Conservation (phyloP, 2,888 invertebrate genomes). For the Stenodema calcarata region DNA sequence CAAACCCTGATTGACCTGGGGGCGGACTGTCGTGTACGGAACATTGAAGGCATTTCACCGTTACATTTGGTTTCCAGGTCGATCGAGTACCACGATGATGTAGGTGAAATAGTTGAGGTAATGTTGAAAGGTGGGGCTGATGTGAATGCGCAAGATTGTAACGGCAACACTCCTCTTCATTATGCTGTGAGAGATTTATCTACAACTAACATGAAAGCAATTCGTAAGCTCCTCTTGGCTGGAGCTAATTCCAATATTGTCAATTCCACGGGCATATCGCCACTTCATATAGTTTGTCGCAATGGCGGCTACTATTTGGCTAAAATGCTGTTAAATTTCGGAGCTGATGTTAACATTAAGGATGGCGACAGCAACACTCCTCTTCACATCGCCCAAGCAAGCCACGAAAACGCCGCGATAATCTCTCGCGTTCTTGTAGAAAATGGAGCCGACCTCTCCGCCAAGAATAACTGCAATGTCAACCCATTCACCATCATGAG, state of each 20-base stretch:
- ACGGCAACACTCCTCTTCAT: background rate
- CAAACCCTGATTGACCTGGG: conserved; percentile 4
- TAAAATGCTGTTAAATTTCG: background rate
- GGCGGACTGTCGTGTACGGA: background rate
- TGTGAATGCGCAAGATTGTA: background rate
- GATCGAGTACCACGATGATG: background rate
- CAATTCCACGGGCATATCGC: background rate
- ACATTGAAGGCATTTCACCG: background rate
- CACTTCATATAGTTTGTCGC: background rate
- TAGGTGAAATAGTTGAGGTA: background rate
- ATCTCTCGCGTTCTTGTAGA: background rate
- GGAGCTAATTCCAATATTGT: background rate
- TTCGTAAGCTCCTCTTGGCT: background rate
- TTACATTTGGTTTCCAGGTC: background rate
- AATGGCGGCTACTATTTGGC: background rate
- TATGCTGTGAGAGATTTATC: background rate
- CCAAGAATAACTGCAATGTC: background rate
- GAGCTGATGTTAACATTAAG: background rate
- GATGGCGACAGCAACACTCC: background rate
- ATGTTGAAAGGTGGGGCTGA: background rate
- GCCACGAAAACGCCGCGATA: background rate
- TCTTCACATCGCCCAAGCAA: background rate
- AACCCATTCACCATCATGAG: background rate
- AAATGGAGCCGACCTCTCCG: background rate
- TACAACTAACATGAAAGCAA: background rate